phyloP scores from a whole-genome alignment of 2,113 vertebrate species.

The Agapornis roseicollis region DNA sequence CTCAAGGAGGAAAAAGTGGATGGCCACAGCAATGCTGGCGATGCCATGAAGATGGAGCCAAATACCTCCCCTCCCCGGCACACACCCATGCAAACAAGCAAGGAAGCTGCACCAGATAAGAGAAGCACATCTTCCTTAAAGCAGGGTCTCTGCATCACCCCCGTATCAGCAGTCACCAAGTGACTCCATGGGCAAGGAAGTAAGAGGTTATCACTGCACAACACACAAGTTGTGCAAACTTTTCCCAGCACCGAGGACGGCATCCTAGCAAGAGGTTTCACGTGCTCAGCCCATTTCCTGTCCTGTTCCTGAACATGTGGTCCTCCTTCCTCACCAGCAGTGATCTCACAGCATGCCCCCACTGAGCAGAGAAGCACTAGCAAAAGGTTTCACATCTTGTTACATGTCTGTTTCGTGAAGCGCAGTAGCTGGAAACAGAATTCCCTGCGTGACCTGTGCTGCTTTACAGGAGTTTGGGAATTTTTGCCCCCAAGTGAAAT shows the following conservation, averaged over 20 bases:
- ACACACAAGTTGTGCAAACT: not conserved
- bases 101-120: conserved; percentile 18
- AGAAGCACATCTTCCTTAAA: not conserved
- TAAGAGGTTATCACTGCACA: conserved; percentile 32
- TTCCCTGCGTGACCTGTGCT: not conserved
- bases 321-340: conserved; percentile 14
- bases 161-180: not conserved
- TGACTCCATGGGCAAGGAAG: not conserved
- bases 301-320: conserved; percentile 52
- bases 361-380: not conserved
- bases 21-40: not conserved
- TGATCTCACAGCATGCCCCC: not conserved
- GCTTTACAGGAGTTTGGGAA: not conserved
- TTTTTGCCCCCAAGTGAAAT: not conserved
- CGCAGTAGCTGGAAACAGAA: not conserved
- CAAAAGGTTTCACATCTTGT: not conserved
- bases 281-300: conserved; percentile 46
- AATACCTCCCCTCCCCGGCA: not conserved
- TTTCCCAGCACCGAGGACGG: not conserved
- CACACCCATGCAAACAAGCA: not conserved
- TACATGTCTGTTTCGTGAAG: not conserved
- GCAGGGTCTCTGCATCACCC: not conserved
- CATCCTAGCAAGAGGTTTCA: conserved; percentile 17
- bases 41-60: not conserved
- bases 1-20: not conserved